phyloP scores from a whole-genome alignment of 2,888 invertebrate species.

The Strigamia transsilvanica region DNA sequence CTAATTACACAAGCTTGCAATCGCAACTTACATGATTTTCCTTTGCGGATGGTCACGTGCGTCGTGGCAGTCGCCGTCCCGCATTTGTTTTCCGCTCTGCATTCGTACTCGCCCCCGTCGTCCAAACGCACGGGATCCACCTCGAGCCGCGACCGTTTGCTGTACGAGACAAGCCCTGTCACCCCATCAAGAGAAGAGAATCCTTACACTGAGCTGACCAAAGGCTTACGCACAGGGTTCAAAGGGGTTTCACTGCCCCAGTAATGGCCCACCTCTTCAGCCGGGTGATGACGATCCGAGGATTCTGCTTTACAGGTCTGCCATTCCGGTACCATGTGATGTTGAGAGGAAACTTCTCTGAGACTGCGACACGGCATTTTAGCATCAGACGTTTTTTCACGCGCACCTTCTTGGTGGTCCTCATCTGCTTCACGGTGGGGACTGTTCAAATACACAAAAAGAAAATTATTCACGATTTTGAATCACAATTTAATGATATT shows the following conservation, averaged over 20 bases:
- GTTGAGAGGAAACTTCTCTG: conserved; percentile 26
- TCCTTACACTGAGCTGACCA: conserved; percentile 44
- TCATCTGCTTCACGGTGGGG: conserved; percentile 25
- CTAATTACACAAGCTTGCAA: no score
- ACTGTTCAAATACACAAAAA: not conserved
- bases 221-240: conserved; percentile 44
- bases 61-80: conserved; percentile 28
- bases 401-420: conserved; percentile 1
- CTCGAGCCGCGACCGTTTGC: conserved; percentile 42
- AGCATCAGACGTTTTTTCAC: conserved; percentile 30
- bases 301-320: conserved; percentile 26
- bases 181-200: conserved; percentile 27
- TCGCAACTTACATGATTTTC: conserved; percentile 16
- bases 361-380: conserved; percentile 11
- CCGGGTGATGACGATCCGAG: conserved; percentile 39
- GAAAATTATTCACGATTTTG: not conserved
- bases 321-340: conserved; percentile 38
- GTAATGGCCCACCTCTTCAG: conserved; percentile 44
- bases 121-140: conserved; percentile 36
- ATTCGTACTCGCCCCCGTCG: conserved; percentile 8
- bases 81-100: conserved; percentile 19
- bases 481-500: no score
- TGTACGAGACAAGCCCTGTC: conserved; percentile 41
- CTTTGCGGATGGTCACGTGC: conserved; percentile 1
- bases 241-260: conserved; percentile 44